Conservation (phyloP, 2,888 invertebrate species). For the Lasioglossum morio region DNA sequence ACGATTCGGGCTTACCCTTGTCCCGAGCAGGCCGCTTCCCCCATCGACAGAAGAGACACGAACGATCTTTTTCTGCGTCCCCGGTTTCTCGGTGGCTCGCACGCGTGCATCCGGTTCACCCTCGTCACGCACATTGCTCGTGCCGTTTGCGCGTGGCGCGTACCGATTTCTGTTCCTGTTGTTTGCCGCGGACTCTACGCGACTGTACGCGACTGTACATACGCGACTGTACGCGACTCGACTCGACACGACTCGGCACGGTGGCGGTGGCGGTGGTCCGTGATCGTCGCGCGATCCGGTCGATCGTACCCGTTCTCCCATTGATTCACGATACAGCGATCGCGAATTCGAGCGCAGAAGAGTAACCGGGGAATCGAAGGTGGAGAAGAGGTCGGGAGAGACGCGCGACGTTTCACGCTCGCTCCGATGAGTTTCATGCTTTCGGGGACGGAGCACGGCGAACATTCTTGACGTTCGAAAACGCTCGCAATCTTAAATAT, state of each 20-base stretch:
- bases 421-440: neutral
- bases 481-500: neutral
- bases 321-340: constrained; percentile 1
- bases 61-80: constrained; percentile 18
- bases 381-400: neutral
- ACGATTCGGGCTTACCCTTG: neutral
- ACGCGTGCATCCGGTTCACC: constrained; percentile 6
- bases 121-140: neutral
- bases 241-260: neutral
- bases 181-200: neutral
- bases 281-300: neutral
- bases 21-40: neutral
- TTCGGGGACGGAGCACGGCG: neutral
- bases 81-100: neutral
- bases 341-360: constrained; percentile 6
- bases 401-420: neutral
- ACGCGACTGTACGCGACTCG: neutral
- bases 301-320: neutral
- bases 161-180: neutral
- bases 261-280: constrained; percentile 5
- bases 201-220: neutral
- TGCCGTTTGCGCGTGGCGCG: constrained; percentile 6
- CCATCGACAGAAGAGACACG: constrained; percentile 8
- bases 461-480: constrained; percentile 17
- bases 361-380: neutral